Percentiles rank a stretch among this genome's conserved stretches.
These are phyloP conservation scores for Polypterus bichir DNA, from an alignment of 2,113 vertebrate genomes.

Conservation along the genomic window DNA sequence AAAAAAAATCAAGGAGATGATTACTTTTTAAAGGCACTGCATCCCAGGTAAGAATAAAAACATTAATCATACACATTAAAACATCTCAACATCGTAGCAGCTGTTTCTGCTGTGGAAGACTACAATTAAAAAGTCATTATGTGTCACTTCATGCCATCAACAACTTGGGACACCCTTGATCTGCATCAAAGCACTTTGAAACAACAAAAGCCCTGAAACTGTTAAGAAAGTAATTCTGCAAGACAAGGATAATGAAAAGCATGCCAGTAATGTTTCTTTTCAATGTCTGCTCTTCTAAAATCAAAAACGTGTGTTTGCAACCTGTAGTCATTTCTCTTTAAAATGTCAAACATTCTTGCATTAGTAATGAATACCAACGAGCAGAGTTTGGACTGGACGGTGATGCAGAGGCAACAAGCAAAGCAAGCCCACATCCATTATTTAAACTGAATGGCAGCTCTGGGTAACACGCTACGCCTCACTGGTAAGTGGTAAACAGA, in stretches of 20 bases:
- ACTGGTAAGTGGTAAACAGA: not conserved
- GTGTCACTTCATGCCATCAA: not conserved
- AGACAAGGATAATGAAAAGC: not conserved
- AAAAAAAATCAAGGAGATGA: not conserved
- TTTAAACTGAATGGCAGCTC: not conserved
- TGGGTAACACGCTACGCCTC: not conserved
- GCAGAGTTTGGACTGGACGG: not conserved
- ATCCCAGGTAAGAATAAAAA: not conserved
- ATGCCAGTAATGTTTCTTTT: not conserved
- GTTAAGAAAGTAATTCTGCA: not conserved
- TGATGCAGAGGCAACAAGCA: not conserved
- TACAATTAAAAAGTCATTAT: not conserved
- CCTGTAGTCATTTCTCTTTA: not conserved
- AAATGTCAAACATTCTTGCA: not conserved
- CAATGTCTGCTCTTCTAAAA: not conserved
- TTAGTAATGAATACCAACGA: not conserved
- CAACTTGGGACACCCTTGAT: not conserved
- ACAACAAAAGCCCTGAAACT: not conserved
- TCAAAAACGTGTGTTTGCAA: not conserved
- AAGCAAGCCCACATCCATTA: not conserved
- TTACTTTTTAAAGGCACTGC: not conserved
- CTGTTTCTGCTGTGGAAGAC: not conserved
- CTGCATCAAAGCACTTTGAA: not conserved
- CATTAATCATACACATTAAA: not conserved
- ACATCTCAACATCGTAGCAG: not conserved